A percentile compares a stretch with the other conserved stretches of the same genome.
These are phyloP conservation scores for Vultur gryphus DNA, from an alignment of 2,797 vertebrate species.

Conservation along the genomic window DNA sequence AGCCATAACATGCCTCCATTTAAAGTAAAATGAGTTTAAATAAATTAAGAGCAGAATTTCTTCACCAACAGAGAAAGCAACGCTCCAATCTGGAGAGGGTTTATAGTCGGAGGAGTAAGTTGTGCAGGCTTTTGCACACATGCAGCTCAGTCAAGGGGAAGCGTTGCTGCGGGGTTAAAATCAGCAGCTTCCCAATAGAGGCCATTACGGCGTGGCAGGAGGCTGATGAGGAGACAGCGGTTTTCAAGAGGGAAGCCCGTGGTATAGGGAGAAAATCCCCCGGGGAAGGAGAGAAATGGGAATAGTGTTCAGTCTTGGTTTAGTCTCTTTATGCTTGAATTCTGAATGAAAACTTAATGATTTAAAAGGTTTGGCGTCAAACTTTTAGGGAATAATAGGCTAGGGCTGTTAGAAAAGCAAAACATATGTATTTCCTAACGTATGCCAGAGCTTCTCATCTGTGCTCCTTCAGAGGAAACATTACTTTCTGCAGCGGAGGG, in stretches of 20 bases:
- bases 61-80: not conserved
- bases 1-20: not conserved
- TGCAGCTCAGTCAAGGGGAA: not conserved
- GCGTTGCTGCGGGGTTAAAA: not conserved
- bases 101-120: not conserved
- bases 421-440: not conserved
- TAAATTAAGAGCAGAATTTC: not conserved
- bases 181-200: not conserved
- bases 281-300: not conserved
- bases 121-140: not conserved
- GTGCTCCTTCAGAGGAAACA: not conserved
- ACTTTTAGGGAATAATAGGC: not conserved
- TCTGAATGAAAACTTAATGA: not conserved
- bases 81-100: not conserved
- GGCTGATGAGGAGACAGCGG: fast-evolving
- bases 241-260: not conserved
- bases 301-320: not conserved
- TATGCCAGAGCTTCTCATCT: not conserved
- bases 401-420: not conserved
- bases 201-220: not conserved
- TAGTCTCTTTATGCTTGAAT: not conserved
- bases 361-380: not conserved
- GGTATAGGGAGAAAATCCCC: not conserved
- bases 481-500: not conserved
- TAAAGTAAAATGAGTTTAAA: not conserved